A percentile compares a stretch with the other conserved stretches of the same genome.
Evolutionary conservation across 1,140 invertebrate genomes (phyloP).

Genomic region (Zaprionus camerounensis): DNA sequence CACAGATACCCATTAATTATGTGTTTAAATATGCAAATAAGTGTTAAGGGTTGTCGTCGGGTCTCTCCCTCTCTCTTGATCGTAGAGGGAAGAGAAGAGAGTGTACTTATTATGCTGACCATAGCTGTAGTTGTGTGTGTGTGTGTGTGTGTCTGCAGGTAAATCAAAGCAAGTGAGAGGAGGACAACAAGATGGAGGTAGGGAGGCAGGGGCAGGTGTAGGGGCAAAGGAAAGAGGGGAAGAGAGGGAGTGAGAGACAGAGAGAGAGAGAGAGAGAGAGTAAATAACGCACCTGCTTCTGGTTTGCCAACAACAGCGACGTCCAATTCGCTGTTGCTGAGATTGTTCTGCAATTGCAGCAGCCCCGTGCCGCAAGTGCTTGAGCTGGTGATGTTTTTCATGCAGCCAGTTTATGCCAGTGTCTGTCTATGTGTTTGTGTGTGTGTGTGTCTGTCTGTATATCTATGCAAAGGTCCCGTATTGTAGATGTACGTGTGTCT

Average conservation of each 20-base stretch:
- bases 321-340: conserved; percentile 74
- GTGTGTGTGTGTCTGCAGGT: background rate
- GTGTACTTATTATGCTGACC: too few relatives aligned
- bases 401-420: conserved; percentile 72
- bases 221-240: background rate
- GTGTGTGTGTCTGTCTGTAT: background rate
- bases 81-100: background rate
- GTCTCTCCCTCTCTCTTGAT: background rate
- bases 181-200: background rate
- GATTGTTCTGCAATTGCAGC: conserved; percentile 82
- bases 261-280: background rate
- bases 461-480: background rate
- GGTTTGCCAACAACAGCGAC: conserved; percentile 67
- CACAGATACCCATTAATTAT: background rate
- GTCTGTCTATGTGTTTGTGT: conserved; percentile 3
- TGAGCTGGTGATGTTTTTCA: conserved; percentile 83
- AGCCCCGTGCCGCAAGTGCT: conserved; percentile 81
- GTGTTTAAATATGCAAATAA: background rate
- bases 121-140: too few relatives aligned
- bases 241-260: background rate
- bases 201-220: background rate
- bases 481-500: background rate
- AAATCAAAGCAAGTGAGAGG: conserved; percentile 1
- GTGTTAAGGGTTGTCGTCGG: conserved; percentile 5
- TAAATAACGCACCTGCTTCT: conserved; percentile 70